phyloP scores from a whole-genome alignment of 1,140 invertebrate species.

The Drosophila nebulosa region DNA sequence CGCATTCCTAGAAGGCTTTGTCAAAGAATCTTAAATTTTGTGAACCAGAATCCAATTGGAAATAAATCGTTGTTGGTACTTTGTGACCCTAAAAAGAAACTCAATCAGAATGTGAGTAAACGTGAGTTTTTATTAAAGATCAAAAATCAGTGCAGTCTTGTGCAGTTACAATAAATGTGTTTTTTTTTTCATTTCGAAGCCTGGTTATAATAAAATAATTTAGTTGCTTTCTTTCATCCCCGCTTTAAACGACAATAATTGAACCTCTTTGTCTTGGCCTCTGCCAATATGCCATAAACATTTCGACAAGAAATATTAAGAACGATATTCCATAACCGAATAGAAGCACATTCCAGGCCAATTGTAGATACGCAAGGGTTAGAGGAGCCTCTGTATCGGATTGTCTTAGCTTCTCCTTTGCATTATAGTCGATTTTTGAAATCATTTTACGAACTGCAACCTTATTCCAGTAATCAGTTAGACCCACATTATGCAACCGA shows the following conservation, averaged over 20 bases:
- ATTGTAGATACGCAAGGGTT: not conserved
- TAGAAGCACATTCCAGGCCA: not conserved
- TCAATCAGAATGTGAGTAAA: too few relatives aligned
- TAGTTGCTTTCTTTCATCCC: too few relatives aligned
- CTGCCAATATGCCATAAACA: not conserved
- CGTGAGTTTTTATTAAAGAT: too few relatives aligned
- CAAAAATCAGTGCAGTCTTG: too few relatives aligned
- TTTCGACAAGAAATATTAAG: slow-evolving; percentile 17
- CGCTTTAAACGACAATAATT: not conserved
- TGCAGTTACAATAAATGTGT: too few relatives aligned
- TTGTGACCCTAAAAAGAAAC: too few relatives aligned
- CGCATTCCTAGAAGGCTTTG: too few relatives aligned
- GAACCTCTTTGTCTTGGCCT: not conserved
- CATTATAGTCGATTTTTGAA: not conserved
- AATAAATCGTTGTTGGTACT: too few relatives aligned
- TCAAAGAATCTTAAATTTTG: too few relatives aligned
- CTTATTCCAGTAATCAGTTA: not conserved
- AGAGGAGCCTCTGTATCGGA: not conserved
- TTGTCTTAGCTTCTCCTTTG: not conserved
- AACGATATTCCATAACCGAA: not conserved
- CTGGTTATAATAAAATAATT: too few relatives aligned
- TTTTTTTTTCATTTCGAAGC: too few relatives aligned
- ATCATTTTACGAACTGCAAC: rapidly evolving
- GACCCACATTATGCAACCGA: not conserved
- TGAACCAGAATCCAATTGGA: too few relatives aligned